These are phyloP conservation scores for Botia almorhae DNA, from an alignment of 2,797 vertebrate genomes.

Conservation along the genomic window DNA sequence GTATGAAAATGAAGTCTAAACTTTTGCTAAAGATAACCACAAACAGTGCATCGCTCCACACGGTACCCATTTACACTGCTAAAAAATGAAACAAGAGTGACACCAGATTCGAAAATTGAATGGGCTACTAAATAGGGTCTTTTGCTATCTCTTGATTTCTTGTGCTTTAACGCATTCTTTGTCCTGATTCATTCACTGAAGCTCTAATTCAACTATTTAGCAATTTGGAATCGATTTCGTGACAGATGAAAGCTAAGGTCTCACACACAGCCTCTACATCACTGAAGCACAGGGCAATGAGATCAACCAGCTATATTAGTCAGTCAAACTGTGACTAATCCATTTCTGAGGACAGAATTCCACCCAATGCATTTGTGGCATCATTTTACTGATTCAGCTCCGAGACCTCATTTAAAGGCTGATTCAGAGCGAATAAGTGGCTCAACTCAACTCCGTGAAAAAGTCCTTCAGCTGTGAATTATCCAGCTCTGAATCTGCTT, in stretches of 20 bases:
- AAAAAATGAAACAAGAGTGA: background rate
- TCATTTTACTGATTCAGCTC: slow-evolving; percentile 36
- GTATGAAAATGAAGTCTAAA: slow-evolving; percentile 15
- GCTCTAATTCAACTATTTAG: slow-evolving; percentile 21
- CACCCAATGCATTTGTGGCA: slow-evolving; percentile 12
- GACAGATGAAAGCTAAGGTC: background rate
- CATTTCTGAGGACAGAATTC: slow-evolving; percentile 41
- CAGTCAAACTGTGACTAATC: slow-evolving; percentile 47
- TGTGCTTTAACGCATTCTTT: background rate
- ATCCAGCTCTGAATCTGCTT: slow-evolving; percentile 22
- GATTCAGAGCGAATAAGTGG: slow-evolving; percentile 40
- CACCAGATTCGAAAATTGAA: background rate
- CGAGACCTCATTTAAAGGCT: slow-evolving; percentile 6
- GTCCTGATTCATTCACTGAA: background rate
- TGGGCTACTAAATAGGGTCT: background rate
- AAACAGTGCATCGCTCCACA: background rate
- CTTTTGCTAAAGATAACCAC: background rate
- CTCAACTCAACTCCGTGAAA: slow-evolving; percentile 43
- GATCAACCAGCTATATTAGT: slow-evolving; percentile 42
- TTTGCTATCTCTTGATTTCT: background rate
- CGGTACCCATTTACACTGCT: background rate
- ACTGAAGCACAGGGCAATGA: slow-evolving; percentile 11
- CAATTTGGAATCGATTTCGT: slow-evolving; percentile 2
- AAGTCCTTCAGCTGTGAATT: slow-evolving; percentile 39
- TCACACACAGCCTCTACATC: slow-evolving; percentile 16